A percentile compares a stretch with the other conserved stretches of the same genome.
phyloP scores from a whole-genome alignment of 2,113 vertebrate species.

The Peromyscus californicus region DNA sequence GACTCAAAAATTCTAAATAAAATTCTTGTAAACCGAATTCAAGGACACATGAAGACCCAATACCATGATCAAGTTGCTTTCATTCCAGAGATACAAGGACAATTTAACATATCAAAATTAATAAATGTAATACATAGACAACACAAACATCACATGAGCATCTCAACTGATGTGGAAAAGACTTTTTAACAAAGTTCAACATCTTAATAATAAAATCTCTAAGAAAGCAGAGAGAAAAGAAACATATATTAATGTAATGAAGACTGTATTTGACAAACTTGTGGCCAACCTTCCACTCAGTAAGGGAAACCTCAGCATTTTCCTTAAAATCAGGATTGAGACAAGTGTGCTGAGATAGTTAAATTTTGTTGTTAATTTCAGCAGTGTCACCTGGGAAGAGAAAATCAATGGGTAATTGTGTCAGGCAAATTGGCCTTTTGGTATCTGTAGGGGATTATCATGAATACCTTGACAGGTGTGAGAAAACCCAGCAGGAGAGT shows the following conservation, averaged over 20 bases:
- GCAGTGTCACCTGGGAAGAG: background rate
- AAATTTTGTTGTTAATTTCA: background rate
- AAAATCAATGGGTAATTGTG: background rate
- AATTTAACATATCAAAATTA: background rate
- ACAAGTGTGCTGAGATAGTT: background rate
- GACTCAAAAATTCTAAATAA: background rate
- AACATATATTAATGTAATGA: background rate
- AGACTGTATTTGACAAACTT: background rate
- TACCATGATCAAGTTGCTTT: background rate
- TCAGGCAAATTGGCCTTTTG: background rate
- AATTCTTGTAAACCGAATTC: background rate
- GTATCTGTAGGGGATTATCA: background rate
- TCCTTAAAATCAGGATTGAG: background rate
- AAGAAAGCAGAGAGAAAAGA: background rate
- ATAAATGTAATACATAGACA: background rate
- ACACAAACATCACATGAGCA: background rate
- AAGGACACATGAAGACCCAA: background rate
- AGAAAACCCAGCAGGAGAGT: too few relatives aligned
- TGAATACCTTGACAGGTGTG: background rate
- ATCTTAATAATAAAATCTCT: background rate
- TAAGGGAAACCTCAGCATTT: background rate
- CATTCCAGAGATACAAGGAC: background rate
- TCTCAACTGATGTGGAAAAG: background rate
- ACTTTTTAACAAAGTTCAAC: background rate
- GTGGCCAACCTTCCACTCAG: background rate